Conservation (phyloP, 37 sponge, comb jelly and placozoan genomes). For the Geodia barretti region DNA sequence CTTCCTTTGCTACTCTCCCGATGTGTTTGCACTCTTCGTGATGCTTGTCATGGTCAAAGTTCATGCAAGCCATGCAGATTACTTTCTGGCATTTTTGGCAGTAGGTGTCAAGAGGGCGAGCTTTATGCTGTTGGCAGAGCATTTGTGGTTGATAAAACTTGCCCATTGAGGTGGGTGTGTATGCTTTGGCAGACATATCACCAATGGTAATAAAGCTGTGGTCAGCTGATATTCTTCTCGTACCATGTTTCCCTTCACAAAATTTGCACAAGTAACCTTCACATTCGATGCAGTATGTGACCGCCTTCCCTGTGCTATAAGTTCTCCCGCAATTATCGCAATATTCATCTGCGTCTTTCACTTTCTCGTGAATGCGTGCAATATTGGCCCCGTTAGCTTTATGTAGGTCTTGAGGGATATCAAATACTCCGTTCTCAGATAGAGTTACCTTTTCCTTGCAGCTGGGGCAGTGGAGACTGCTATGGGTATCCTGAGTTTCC, state of each 20-base stretch:
- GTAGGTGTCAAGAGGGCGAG: constrained; percentile 27
- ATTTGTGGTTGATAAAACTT: constrained; percentile 15
- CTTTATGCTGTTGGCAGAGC: constrained; percentile 3
- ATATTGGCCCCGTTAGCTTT: constrained; percentile 39
- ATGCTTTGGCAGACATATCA: neutral
- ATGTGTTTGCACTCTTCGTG: neutral
- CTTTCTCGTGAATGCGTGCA: constrained; percentile 18
- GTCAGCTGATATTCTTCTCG: constrained; percentile 9
- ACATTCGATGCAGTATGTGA: constrained; percentile 38
- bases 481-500: constrained; percentile 1
- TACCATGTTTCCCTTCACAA: constrained; percentile 35
- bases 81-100: constrained; percentile 19
- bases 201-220: constrained; percentile 31
- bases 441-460: constrained; percentile 7
- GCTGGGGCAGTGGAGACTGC: constrained; percentile 32
- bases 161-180: neutral
- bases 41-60: constrained; percentile 21
- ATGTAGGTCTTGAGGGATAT: constrained; percentile 22
- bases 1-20: constrained; percentile 17
- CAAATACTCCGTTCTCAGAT: constrained; percentile 7
- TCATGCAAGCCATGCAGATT: constrained; percentile 35
- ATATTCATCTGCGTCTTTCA: neutral
- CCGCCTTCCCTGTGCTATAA: constrained; percentile 15
- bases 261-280: constrained; percentile 41
- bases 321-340: constrained; percentile 38